Percentiles rank a stretch among this genome's conserved stretches.
Evolutionary conservation across 2,113 vertebrate species (phyloP).

Genomic region (Gopherus flavomarginatus): DNA sequence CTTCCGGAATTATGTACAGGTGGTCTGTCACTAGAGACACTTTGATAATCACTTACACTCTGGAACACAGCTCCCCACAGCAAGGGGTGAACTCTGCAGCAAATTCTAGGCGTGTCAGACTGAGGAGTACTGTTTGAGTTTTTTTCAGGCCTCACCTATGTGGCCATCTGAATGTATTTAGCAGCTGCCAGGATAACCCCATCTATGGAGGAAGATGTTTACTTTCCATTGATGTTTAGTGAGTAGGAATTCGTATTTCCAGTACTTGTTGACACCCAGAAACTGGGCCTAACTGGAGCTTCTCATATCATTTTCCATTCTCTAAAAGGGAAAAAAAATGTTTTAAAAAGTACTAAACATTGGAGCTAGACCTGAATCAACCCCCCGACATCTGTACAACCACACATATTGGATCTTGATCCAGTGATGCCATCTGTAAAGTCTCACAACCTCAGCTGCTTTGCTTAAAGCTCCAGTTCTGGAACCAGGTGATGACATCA

Average conservation of each 20-base stretch:
- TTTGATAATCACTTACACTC: not conserved
- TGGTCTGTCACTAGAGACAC: conserved; percentile 7
- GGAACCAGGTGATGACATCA: conserved; percentile 16
- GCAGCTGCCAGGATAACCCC: conserved; percentile 2
- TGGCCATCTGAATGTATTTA: not conserved
- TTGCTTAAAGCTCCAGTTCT: conserved; percentile 22
- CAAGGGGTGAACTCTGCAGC: conserved; percentile 26
- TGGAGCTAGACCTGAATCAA: not conserved
- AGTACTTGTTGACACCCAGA: not conserved
- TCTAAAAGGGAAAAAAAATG: not conserved
- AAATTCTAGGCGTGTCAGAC: not conserved
- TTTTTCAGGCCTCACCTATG: not conserved
- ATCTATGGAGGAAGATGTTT: not conserved
- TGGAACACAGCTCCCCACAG: not conserved
- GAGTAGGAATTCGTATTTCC: not conserved
- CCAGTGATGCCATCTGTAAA: not conserved
- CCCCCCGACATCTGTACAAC: not conserved
- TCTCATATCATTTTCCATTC: not conserved
- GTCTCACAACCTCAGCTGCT: conserved; percentile 37
- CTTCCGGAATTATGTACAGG: conserved; percentile 40
- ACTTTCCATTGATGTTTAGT: not conserved
- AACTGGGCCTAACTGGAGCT: not conserved
- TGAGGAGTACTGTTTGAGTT: not conserved
- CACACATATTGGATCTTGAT: not conserved
- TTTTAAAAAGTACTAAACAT: not conserved